Percentiles rank a stretch among this genome's conserved stretches.
Evolutionary conservation across 2,888 invertebrate species (phyloP).

Genomic region (Phyllotreta striolata): DNA sequence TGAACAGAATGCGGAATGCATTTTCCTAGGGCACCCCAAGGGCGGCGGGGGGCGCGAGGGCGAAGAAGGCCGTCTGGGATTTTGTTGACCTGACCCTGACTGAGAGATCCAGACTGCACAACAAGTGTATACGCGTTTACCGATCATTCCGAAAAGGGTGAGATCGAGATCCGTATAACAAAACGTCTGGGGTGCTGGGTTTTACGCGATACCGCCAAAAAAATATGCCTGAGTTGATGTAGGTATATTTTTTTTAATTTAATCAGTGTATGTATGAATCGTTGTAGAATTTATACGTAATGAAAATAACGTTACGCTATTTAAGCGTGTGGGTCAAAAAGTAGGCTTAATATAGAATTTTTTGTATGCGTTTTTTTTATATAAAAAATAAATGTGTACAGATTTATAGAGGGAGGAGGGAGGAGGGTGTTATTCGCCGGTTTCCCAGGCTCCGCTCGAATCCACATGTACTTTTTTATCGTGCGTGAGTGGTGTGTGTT

Average conservation of each 20-base stretch:
- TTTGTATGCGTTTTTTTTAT: too few relatives aligned
- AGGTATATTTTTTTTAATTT: too few relatives aligned
- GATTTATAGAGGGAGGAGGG: too few relatives aligned
- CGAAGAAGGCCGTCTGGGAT: conserved; percentile 50
- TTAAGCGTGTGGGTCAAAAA: too few relatives aligned
- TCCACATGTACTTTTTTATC: conserved; percentile 7
- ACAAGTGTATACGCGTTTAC: conserved; percentile 49
- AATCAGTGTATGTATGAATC: too few relatives aligned
- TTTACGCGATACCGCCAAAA: conserved; percentile 13
- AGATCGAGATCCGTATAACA: conserved; percentile 55
- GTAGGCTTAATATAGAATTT: too few relatives aligned
- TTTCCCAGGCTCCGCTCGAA: conserved; percentile 15
- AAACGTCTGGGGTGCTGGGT: conserved; percentile 40
- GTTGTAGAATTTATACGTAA: too few relatives aligned
- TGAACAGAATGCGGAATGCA: conserved; percentile 30
- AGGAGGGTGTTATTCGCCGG: conserved; percentile 13
- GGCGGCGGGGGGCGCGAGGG: conserved; percentile 38
- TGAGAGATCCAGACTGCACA: conserved; percentile 48
- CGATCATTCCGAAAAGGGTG: conserved; percentile 50
- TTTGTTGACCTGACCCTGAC: conserved; percentile 52
- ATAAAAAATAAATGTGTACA: too few relatives aligned
- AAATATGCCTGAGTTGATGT: neutral
- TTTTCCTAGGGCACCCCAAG: conserved; percentile 28
- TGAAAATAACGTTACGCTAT: too few relatives aligned
- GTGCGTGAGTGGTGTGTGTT: neutral